phyloP scores from a whole-genome alignment of 2,888 invertebrate genomes.

The Listrodromus nycthemerus region DNA sequence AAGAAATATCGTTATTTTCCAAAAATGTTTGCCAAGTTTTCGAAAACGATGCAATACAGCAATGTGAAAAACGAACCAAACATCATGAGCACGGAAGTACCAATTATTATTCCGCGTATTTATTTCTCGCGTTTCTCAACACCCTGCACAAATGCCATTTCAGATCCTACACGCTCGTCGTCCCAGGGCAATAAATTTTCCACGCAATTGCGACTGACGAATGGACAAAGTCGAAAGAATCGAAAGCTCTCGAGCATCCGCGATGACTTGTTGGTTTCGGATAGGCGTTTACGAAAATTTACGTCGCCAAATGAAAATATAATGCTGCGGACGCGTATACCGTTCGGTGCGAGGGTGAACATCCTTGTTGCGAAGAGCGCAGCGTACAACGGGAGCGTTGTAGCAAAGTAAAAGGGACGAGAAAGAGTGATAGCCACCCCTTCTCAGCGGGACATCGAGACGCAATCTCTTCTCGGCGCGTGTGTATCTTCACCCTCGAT shows the following conservation, averaged over 20 bases:
- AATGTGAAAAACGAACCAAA: conserved; percentile 22
- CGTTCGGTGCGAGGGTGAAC: conserved; percentile 55
- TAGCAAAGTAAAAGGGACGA: conserved; percentile 33
- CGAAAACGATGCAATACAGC: conserved; percentile 42
- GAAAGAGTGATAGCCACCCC: conserved; percentile 68
- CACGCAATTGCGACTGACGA: conserved; percentile 24
- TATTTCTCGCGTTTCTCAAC: neutral
- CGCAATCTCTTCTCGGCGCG: conserved; percentile 79
- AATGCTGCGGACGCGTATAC: conserved; percentile 70
- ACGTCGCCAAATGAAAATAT: conserved; percentile 78
- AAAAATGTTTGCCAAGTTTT: too few relatives aligned
- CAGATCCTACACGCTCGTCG: neutral
- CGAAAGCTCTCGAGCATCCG: conserved; percentile 36
- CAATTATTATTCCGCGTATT: neutral
- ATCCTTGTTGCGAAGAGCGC: conserved; percentile 48
- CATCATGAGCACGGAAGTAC: neutral
- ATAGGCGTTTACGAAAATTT: conserved; percentile 61
- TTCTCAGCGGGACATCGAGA: conserved; percentile 81
- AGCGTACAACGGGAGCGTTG: conserved; percentile 28
- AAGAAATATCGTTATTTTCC: too few relatives aligned
- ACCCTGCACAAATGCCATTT: neutral
- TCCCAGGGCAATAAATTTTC: conserved; percentile 18
- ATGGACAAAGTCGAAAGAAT: conserved; percentile 43
- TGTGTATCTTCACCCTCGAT: conserved; percentile 59
- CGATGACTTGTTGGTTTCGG: conserved; percentile 36